Conservation (phyloP, 2,797 vertebrate species). For the Sebastes melanostomus region DNA sequence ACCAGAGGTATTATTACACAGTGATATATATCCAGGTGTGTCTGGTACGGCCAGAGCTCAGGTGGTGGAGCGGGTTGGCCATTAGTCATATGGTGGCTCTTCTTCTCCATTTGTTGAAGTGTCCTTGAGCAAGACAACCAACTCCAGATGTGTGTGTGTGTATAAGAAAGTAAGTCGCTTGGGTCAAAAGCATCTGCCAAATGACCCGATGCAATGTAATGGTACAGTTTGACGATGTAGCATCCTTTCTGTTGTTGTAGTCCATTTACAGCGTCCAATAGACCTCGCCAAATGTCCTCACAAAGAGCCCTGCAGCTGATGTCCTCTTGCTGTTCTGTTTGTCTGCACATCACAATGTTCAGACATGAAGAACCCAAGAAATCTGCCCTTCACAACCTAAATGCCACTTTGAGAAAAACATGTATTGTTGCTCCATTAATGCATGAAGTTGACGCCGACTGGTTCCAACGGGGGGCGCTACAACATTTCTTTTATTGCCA, state of each 20-base stretch:
- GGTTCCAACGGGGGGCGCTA: background rate
- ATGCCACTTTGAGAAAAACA: background rate
- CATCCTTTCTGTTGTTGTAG: background rate
- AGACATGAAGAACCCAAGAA: background rate
- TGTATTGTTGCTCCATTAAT: background rate
- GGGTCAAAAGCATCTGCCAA: conserved; percentile 2
- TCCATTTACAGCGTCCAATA: background rate
- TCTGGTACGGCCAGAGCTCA: background rate
- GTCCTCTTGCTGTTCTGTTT: background rate
- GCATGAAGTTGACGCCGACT: background rate
- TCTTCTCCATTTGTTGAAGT: background rate
- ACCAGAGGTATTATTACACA: background rate
- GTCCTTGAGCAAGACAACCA: background rate
- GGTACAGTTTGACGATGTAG: background rate
- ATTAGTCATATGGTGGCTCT: conserved; percentile 5
- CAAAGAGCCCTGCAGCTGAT: background rate
- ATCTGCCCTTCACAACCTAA: background rate
- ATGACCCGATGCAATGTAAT: background rate
- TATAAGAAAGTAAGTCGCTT: background rate
- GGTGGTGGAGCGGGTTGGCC: background rate
- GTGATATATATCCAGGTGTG: background rate
- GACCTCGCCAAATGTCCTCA: background rate
- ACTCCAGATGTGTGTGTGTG: background rate
- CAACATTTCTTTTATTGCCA: conserved; percentile 19
- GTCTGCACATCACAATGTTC: background rate